phyloP scores from a whole-genome alignment of 2,113 vertebrate species.

The Sminthopsis crassicaudata region DNA sequence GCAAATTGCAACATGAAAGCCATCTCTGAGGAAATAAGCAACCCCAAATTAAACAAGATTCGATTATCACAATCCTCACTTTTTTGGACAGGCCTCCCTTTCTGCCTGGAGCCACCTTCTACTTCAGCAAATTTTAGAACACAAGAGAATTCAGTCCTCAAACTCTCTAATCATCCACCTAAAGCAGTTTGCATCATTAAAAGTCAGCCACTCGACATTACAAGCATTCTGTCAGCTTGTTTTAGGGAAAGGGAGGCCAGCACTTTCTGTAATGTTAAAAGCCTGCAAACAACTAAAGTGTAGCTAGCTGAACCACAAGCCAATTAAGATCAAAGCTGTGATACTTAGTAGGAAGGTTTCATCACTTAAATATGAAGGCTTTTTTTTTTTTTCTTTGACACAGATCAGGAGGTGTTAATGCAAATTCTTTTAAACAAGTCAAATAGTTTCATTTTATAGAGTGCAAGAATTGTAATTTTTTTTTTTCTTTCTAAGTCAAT shows the following conservation, averaged over 20 bases:
- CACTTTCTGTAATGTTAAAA: conserved; percentile 73
- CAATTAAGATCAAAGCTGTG: conserved; percentile 85
- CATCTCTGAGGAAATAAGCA: conserved; percentile 48
- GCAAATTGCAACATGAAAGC: conserved; percentile 51
- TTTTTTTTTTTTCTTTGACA: conserved; percentile 82
- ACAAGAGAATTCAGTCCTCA: conserved; percentile 75
- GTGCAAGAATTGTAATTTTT: conserved; percentile 58
- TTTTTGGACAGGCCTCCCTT: conserved; percentile 66
- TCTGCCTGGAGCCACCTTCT: conserved; percentile 71
- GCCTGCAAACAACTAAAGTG: conserved; percentile 79
- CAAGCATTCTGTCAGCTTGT: conserved; percentile 59
- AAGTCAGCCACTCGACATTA: conserved; percentile 70
- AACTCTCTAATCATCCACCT: conserved; percentile 76
- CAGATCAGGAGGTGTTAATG: conserved; percentile 84
- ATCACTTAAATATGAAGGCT: conserved; percentile 81
- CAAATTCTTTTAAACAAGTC: conserved; percentile 82
- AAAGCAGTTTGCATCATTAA: conserved; percentile 76
- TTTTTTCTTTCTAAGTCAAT: conserved; percentile 73
- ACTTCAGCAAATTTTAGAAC: conserved; percentile 78
- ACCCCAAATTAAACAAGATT: conserved; percentile 37
- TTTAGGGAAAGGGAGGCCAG: conserved; percentile 55
- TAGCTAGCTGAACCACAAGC: conserved; percentile 76
- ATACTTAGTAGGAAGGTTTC: conserved; percentile 76
- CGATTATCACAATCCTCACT: conserved; percentile 48
- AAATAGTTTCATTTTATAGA: conserved; percentile 72